These are phyloP conservation scores for Drosophila incognita DNA, from an alignment of 2,888 invertebrate genomes.

Conservation along the genomic window DNA sequence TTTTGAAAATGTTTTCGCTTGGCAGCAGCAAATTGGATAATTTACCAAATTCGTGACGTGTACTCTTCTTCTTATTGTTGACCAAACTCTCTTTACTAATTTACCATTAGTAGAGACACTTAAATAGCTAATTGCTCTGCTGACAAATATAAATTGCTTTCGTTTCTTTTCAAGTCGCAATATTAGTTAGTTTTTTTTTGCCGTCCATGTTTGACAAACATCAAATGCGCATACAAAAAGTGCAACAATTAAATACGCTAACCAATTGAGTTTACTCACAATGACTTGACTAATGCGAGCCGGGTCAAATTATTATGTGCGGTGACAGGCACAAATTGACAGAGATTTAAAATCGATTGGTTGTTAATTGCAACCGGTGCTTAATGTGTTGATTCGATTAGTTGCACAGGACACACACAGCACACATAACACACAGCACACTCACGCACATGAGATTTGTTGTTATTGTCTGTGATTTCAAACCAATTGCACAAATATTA, in stretches of 20 bases:
- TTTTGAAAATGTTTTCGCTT: slow-evolving; percentile 5
- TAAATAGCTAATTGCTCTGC: slow-evolving; percentile 66
- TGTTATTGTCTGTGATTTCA: slow-evolving; percentile 20
- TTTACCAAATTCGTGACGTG: slow-evolving; percentile 39
- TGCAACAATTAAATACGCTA: slow-evolving; percentile 33
- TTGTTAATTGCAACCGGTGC: slow-evolving; percentile 62
- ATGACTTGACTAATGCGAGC: slow-evolving; percentile 14
- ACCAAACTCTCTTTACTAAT: slow-evolving; percentile 50
- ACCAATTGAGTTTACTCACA: slow-evolving; percentile 30
- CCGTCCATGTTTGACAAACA: background rate
- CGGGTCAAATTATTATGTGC: slow-evolving; percentile 32
- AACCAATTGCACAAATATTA: slow-evolving; percentile 25
- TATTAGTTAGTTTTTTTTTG: background rate
- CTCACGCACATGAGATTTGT: slow-evolving; percentile 6
- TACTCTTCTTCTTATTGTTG: slow-evolving; percentile 17
- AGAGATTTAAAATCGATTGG: slow-evolving; percentile 62
- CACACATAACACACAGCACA: background rate
- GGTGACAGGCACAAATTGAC: slow-evolving; percentile 40
- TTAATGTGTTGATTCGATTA: slow-evolving; percentile 60
- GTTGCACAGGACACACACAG: slow-evolving; percentile 21
- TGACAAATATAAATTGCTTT: slow-evolving; percentile 77
- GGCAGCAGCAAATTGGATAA: slow-evolving; percentile 44
- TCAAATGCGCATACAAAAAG: slow-evolving; percentile 19
- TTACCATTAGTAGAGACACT: slow-evolving; percentile 64
- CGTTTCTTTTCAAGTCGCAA: slow-evolving; percentile 28